Evolutionary conservation across 1,140 invertebrate genomes (phyloP).

Genomic region (Heliconius himera): DNA sequence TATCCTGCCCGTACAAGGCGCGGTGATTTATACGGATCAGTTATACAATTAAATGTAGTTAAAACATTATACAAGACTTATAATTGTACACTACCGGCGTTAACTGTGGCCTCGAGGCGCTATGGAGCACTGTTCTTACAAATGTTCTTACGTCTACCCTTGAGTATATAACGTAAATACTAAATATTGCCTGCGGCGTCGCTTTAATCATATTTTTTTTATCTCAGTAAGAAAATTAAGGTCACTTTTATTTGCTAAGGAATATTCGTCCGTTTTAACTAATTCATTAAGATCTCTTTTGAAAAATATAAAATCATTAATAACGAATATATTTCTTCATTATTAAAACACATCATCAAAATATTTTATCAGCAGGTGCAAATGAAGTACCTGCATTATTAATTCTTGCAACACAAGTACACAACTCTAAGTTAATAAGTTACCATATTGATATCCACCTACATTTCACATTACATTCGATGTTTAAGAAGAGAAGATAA

Average conservation of each 20-base stretch:
- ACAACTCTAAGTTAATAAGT: neutral
- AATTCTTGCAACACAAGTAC: neutral
- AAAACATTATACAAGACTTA: constrained; percentile 43
- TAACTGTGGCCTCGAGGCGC: constrained; percentile 31
- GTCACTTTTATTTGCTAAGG: neutral
- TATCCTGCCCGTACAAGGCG: constrained; percentile 43
- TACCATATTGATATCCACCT: neutral
- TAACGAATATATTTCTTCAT: neutral
- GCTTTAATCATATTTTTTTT: neutral
- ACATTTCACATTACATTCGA: constrained; percentile 7
- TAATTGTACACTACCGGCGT: constrained; percentile 43
- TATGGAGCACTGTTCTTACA: constrained; percentile 11
- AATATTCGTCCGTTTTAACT: neutral
- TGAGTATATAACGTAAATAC: constrained; percentile 16
- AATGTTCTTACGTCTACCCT: constrained; percentile 12
- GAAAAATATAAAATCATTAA: neutral
- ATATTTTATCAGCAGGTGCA: constrained; percentile 9
- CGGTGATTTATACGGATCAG: constrained; percentile 48
- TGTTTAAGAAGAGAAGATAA: too few relatives aligned
- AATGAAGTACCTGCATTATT: neutral
- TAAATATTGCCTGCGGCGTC: constrained; percentile 4
- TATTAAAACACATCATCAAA: neutral
- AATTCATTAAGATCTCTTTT: neutral
- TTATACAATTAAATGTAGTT: constrained; percentile 49
- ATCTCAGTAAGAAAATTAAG: neutral